These are phyloP conservation scores for Limenitis camilla DNA, from an alignment of 2,888 invertebrate species.

Conservation along the genomic window DNA sequence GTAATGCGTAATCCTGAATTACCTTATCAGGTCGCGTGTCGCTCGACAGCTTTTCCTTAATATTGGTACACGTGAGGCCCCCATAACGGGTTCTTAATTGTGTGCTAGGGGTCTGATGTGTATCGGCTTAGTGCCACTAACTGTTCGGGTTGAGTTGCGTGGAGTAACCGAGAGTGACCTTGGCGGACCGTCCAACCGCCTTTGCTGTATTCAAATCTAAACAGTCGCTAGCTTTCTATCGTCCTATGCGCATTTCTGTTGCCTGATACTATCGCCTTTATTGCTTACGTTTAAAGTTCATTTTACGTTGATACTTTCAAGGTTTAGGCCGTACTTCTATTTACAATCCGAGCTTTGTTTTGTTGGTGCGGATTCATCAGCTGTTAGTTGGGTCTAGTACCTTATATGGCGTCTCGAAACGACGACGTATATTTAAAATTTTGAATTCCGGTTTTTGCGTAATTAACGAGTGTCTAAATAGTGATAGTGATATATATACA, in stretches of 20 bases:
- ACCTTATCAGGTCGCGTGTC: conserved; percentile 60
- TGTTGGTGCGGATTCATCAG: conserved; percentile 67
- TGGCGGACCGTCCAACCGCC: conserved; percentile 46
- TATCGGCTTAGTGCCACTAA: conserved; percentile 46
- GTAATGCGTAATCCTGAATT: conserved; percentile 56
- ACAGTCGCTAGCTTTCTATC: conserved; percentile 58
- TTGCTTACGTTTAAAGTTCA: conserved; percentile 34
- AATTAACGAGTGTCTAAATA: conserved; percentile 14
- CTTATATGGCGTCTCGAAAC: conserved; percentile 41
- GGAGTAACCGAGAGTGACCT: conserved; percentile 65
- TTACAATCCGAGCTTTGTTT: conserved; percentile 46
- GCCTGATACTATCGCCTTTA: conserved; percentile 39
- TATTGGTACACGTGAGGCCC: conserved; percentile 52
- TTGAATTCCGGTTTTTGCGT: conserved; percentile 3
- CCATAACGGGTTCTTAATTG: conserved; percentile 52
- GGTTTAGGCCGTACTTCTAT: conserved; percentile 33
- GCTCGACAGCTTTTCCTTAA: conserved; percentile 35
- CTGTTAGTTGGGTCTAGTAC: conserved; percentile 59
- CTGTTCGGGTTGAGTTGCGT: conserved; percentile 55
- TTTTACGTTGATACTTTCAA: conserved; percentile 35
- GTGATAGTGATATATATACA: conserved; percentile 14
- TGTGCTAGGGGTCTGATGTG: conserved; percentile 45
- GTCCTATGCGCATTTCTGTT: conserved; percentile 53
- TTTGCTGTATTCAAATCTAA: conserved; percentile 58
- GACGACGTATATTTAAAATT: conserved; percentile 42